Evolutionary conservation across 2,888 invertebrate genomes (phyloP).

Genomic region (Pandemis heparana): DNA sequence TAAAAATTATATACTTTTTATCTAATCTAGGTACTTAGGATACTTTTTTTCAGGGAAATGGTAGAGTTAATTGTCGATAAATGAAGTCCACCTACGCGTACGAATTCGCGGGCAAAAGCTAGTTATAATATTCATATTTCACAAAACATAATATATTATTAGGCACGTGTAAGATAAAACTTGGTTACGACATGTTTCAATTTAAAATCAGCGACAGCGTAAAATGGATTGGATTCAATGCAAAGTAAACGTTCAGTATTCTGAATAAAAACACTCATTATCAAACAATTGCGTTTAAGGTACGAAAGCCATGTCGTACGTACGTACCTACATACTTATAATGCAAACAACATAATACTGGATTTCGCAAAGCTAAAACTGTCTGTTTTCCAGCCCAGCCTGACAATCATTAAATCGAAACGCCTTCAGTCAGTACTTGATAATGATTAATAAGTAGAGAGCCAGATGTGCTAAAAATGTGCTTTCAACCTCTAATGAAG

Average conservation of each 20-base stretch:
- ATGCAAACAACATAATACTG: neutral
- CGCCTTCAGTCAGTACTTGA: neutral
- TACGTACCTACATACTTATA: neutral
- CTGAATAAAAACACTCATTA: slow-evolving; percentile 18
- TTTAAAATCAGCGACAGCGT: neutral
- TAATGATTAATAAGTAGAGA: slow-evolving; percentile 15
- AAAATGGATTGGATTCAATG: neutral
- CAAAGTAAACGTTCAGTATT: slow-evolving; percentile 2
- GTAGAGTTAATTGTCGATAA: no score
- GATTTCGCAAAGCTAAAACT: neutral
- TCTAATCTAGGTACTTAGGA: no score
- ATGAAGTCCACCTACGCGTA: no score
- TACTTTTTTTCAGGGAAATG: no score
- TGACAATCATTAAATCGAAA: slow-evolving; percentile 1
- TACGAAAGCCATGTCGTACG: neutral
- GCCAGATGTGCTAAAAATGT: slow-evolving; percentile 31
- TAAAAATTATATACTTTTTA: no score
- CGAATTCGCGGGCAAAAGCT: no score
- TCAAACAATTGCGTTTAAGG: neutral
- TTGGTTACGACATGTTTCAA: slow-evolving; percentile 6
- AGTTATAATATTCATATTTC: neutral
- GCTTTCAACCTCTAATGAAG: slow-evolving; percentile 27
- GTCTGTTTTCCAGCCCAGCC: neutral
- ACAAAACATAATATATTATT: neutral
- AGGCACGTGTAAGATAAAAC: slow-evolving; percentile 12